Conservation (phyloP, 2,888 invertebrate species). For the Platypus cylindrus region DNA sequence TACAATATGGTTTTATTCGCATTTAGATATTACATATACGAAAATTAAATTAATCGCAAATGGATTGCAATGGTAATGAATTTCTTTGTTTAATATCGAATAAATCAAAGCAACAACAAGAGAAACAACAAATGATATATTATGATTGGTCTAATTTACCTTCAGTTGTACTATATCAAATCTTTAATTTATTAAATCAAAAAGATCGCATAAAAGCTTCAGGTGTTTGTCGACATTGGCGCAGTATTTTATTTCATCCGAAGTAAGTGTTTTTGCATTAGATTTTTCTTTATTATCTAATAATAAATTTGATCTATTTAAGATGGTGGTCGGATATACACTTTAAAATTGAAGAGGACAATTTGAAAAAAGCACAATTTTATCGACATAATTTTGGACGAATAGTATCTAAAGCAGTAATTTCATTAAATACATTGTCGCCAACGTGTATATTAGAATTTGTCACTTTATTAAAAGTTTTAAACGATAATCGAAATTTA, state of each 20-base stretch:
- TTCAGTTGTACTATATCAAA: constrained; percentile 30
- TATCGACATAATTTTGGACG: constrained; percentile 27
- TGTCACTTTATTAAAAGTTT: constrained; percentile 27
- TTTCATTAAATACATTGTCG: constrained; percentile 30
- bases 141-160: constrained; percentile 32
- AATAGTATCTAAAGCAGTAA: constrained; percentile 28
- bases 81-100: constrained; percentile 28
- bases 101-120: constrained; percentile 29
- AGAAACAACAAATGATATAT: constrained; percentile 16
- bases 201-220: constrained; percentile 32
- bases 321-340: constrained; percentile 33
- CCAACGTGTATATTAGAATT: constrained; percentile 31
- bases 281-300: neutral
- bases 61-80: constrained; percentile 14
- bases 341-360: constrained; percentile 28
- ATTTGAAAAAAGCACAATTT: constrained; percentile 29
- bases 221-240: constrained; percentile 33
- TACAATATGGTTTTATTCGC: neutral
- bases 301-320: constrained; percentile 13
- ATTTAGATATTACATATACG: neutral
- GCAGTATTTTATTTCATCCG: constrained; percentile 32
- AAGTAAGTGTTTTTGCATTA: constrained; percentile 23
- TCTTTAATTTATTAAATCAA: constrained; percentile 29
- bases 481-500: constrained; percentile 31
- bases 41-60: constrained; percentile 4